Conservation (phyloP, 2,797 vertebrate species). For the Poeciliopsis paucimaculata region DNA sequence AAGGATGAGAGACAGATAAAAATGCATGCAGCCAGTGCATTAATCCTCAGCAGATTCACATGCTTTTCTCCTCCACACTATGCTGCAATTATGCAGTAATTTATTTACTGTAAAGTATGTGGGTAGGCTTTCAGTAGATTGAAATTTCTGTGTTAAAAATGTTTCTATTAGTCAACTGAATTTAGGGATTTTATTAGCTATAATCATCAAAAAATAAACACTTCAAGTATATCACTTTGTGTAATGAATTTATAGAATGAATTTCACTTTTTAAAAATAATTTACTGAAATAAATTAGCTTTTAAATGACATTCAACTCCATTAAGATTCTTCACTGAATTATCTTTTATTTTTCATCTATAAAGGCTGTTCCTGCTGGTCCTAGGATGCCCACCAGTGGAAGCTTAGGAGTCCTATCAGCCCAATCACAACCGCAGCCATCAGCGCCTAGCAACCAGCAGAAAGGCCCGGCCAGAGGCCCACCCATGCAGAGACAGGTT, state of each 20-base stretch:
- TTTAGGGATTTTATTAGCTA: neutral
- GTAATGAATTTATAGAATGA: neutral
- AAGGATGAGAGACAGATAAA: neutral
- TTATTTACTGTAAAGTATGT: neutral
- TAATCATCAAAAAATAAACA: neutral
- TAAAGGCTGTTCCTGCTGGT: constrained; percentile 70
- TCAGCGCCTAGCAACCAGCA: constrained; percentile 75
- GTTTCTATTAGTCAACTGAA: neutral
- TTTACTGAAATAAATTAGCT: neutral
- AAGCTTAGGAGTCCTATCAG: constrained; percentile 83
- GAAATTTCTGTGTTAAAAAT: neutral
- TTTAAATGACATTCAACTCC: neutral
- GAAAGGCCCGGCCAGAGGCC: constrained; percentile 86
- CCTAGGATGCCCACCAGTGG: constrained; percentile 86
- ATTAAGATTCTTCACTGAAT: neutral
- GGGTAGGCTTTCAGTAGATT: neutral
- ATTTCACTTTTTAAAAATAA: neutral
- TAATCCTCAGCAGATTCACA: no score
- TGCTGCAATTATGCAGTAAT: neutral
- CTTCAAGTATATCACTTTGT: neutral
- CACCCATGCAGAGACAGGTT: constrained; percentile 85
- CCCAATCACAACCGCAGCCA: constrained; percentile 84
- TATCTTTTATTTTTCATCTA: constrained; percentile 11
- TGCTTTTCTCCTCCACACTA: neutral
- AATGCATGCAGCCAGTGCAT: no score